These are phyloP conservation scores for Lapara coniferarum DNA, from an alignment of 2,888 invertebrate species.

Conservation along the genomic window DNA sequence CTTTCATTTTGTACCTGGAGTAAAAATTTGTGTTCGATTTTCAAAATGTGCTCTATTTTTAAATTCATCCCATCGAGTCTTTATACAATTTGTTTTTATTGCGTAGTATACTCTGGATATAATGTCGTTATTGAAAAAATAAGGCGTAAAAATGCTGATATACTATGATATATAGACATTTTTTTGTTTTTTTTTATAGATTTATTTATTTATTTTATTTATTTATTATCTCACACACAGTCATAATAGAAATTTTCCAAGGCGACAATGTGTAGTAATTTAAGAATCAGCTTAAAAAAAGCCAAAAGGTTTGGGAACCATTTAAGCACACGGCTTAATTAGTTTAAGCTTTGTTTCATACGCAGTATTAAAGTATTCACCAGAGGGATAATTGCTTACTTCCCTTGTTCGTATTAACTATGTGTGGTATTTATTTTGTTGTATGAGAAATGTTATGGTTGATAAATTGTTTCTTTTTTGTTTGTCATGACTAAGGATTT, in stretches of 20 bases:
- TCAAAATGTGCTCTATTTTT: background rate
- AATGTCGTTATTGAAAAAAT: no score
- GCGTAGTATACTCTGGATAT: no score
- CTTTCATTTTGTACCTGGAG: background rate
- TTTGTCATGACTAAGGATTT: background rate
- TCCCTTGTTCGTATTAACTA: background rate
- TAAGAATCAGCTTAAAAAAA: no score
- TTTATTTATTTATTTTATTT: no score
- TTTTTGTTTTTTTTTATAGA: no score
- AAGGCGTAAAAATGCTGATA: no score
- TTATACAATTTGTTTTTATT: background rate
- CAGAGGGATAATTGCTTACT: slow-evolving; percentile 10
- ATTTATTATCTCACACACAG: no score
- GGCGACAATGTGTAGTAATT: no score
- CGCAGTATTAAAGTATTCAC: slow-evolving; percentile 7
- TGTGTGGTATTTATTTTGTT: background rate
- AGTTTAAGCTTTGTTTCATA: background rate
- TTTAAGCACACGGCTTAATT: background rate
- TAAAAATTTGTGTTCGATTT: background rate
- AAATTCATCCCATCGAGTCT: background rate
- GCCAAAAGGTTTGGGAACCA: background rate
- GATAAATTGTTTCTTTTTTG: background rate
- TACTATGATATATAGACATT: no score
- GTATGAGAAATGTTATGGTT: background rate
- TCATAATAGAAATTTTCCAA: no score